Percentiles rank a stretch among this genome's conserved stretches.
phyloP scores from a whole-genome alignment of 2,888 invertebrate genomes.

The Catocala sponsa region DNA sequence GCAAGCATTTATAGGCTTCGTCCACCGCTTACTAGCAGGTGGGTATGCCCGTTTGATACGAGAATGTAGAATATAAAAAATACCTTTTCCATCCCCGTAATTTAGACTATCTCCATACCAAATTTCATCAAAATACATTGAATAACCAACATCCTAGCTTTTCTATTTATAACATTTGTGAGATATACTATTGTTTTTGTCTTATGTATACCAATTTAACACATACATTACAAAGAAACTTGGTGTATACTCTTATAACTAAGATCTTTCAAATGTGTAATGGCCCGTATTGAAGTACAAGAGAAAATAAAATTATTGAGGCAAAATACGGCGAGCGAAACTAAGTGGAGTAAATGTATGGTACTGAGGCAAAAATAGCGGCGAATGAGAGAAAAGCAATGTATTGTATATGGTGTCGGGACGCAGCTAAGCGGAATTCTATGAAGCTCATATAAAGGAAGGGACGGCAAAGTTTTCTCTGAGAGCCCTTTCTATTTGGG shows the following conservation, averaged over 20 bases:
- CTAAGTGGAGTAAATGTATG: slow-evolving; percentile 4
- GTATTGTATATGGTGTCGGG: slow-evolving; percentile 61
- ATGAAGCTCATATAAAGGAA: slow-evolving; percentile 73
- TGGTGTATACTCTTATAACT: slow-evolving; percentile 5
- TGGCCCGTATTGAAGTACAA: slow-evolving; percentile 35
- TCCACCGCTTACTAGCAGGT: no score
- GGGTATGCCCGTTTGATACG: no score
- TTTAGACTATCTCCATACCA: no score
- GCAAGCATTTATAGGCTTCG: no score
- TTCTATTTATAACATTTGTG: no score
- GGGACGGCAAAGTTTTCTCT: slow-evolving; percentile 68
- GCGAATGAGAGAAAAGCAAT: slow-evolving; percentile 55
- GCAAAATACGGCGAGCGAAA: slow-evolving; percentile 25
- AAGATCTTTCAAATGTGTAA: slow-evolving; percentile 37
- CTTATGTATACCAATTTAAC: no score
- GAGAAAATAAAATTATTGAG: slow-evolving; percentile 47
- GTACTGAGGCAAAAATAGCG: not conserved
- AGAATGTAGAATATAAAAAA: no score
- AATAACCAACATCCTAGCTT: no score
- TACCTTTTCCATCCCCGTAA: no score
- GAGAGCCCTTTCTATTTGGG: slow-evolving; percentile 81
- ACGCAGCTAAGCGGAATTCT: slow-evolving; percentile 74
- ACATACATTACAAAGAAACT: slow-evolving; percentile 30
- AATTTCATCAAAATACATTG: no score
- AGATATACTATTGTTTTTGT: no score